Percentiles rank a stretch among this genome's conserved stretches.
These are phyloP conservation scores for Holacanthus passer DNA, from an alignment of 2,113 vertebrate genomes.

Conservation along the genomic window DNA sequence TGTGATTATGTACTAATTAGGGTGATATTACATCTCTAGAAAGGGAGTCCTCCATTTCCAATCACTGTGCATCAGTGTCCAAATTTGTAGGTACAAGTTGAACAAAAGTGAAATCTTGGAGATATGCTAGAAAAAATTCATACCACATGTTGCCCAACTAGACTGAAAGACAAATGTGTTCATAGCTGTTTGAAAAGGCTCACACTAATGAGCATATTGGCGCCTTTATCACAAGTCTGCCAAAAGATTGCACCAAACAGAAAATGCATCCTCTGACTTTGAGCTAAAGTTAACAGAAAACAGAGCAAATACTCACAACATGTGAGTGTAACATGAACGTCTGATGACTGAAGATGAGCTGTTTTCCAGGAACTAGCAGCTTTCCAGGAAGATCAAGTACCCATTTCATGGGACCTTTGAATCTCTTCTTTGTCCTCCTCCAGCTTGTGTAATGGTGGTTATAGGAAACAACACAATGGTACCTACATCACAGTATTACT, in stretches of 20 bases:
- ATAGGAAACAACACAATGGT: not conserved
- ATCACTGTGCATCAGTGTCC: not conserved
- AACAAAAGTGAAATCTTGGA: not conserved
- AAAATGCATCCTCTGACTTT: too few species aligned
- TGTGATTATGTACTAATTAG: not conserved
- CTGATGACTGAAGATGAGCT: not conserved
- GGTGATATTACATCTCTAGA: too few species aligned
- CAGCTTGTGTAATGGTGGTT: not conserved
- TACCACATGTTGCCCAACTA: not conserved
- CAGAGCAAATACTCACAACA: too few species aligned
- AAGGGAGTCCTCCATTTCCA: not conserved
- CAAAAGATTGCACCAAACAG: too few species aligned
- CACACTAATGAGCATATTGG: too few species aligned
- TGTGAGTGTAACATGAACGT: too few species aligned
- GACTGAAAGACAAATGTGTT: not conserved
- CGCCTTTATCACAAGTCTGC: too few species aligned
- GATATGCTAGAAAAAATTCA: not conserved
- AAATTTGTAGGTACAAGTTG: too few species aligned
- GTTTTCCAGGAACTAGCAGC: not conserved
- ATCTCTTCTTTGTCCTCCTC: not conserved
- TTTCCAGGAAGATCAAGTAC: not conserved
- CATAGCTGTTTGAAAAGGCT: not conserved
- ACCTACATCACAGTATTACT: not conserved
- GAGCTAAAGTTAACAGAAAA: too few species aligned
- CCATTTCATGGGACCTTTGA: not conserved